Base-by-base conservation (phyloP, 1,140 invertebrate species). In the Oedothorax gibbosus region DNA sequence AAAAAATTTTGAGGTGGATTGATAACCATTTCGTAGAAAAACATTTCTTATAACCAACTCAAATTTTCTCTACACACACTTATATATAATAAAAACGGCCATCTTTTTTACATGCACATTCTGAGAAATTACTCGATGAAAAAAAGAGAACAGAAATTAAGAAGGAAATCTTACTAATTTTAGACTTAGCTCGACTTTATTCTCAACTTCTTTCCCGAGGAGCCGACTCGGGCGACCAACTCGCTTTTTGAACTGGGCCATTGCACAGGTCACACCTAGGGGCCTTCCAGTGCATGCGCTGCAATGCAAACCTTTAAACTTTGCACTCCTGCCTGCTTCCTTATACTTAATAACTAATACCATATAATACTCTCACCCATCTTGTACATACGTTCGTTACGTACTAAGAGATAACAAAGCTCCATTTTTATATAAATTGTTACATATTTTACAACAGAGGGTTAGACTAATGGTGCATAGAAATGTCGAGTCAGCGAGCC, bases 371-470 rank as follows among this genome's bases (percentile, higher is more conserved):
- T 78, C 66, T 85, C 83, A 85, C 83, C 83, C 83, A 85, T 85
- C 83, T 85, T 85, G 83, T 85, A 85, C 83, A 85, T 85, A 85
- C 83, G 83, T 85, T 85, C 83, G 83, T 85, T 85, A 72, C 66
- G 73, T 85, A 84, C 62, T 84, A 75, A 75, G 71, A 84, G 66
- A 75, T 62, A 56, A 71, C 69, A 76, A 85, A 85, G 83, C 83
- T 85, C 83, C 83, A 85, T 85, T 85, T 85, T 85, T 85, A 85
- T 85, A 85, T 85, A 78, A 85, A 85, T 85, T 85, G 83, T 85
- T 85, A 85, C 83, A 85, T 85, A 85, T 85, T 85, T 85, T 85
- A 85, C 83, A 85, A 85, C 73, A 77, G 83, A 85, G 72, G 73
- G 83, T 77, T 85, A 85, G 75, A 78, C 75, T 85, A 50, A 69